A percentile compares a stretch with the other conserved stretches of the same genome.
Evolutionary conservation across 2,888 invertebrate species (phyloP).

Genomic region (Melinopterus prodromus): DNA sequence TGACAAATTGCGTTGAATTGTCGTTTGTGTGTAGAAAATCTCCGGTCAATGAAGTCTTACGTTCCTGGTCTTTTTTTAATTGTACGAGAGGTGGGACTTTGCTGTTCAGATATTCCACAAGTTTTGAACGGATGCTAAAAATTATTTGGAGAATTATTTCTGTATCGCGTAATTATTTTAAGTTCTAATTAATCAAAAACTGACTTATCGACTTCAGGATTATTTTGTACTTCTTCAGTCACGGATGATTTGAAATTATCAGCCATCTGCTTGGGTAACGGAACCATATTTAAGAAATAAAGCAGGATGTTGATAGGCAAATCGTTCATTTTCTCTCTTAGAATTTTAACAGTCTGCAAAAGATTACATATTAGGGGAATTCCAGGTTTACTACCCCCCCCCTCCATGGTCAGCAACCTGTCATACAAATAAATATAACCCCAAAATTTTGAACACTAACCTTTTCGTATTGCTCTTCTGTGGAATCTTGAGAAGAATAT

Average conservation of each 20-base stretch:
- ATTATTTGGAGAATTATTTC: neutral
- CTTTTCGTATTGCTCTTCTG: conserved; percentile 54
- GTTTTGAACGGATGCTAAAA: conserved; percentile 42
- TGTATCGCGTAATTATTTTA: neutral
- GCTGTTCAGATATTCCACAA: conserved; percentile 42
- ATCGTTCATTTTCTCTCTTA: conserved; percentile 55
- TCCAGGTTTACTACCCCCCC: neutral
- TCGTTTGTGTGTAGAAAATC: conserved; percentile 26
- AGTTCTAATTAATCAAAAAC: neutral
- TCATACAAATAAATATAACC: neutral
- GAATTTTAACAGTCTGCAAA: conserved; percentile 51
- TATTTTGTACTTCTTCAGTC: conserved; percentile 32
- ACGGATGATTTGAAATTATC: conserved; percentile 29
- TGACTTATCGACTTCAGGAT: conserved; percentile 30
- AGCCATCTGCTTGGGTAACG: conserved; percentile 49
- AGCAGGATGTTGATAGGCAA: conserved; percentile 55
- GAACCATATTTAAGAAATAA: conserved; percentile 56
- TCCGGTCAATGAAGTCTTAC: conserved; percentile 15
- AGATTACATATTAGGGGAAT: neutral
- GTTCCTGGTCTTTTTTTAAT: conserved; percentile 30
- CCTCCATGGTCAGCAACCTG: neutral
- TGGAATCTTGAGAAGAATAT: conserved; percentile 50
- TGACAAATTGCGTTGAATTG: conserved; percentile 28
- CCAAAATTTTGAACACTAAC: conserved; percentile 38
- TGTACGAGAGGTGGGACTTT: conserved; percentile 36